Evolutionary conservation across 2,797 vertebrate genomes (phyloP).

Genomic region (Trachops cirrhosus): DNA sequence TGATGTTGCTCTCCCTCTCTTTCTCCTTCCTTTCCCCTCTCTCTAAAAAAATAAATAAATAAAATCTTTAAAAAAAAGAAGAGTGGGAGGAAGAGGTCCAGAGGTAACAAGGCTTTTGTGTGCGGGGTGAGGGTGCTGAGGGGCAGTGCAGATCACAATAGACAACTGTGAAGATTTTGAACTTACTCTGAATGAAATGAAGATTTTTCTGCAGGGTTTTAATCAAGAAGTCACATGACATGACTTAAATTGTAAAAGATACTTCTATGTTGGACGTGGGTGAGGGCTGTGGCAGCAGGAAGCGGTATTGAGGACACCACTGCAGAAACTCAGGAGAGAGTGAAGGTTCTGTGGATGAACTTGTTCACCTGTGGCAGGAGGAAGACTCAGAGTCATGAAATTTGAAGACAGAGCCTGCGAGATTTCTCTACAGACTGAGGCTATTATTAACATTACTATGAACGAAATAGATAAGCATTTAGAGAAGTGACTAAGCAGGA

Average conservation of each 20-base stretch:
- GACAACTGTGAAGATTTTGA: background rate
- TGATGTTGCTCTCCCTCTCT: too few relatives aligned
- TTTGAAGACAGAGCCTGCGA: background rate
- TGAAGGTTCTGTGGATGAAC: fast-evolving
- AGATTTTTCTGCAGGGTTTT: background rate
- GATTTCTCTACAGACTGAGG: background rate
- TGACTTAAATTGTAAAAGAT: background rate
- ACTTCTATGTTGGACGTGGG: background rate
- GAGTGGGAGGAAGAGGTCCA: background rate
- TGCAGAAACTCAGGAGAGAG: too few relatives aligned
- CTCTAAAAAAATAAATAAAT: too few relatives aligned
- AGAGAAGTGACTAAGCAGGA: background rate
- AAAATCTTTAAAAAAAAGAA: too few relatives aligned
- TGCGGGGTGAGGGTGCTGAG: too few relatives aligned
- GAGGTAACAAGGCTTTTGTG: too few relatives aligned
- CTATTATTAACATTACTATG: background rate
- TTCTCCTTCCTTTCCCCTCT: too few relatives aligned
- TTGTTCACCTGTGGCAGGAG: fast-evolving
- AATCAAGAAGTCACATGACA: background rate
- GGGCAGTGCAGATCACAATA: fast-evolving
- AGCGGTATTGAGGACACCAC: background rate
- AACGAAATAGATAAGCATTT: background rate
- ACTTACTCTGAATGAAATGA: background rate
- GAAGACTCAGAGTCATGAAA: background rate
- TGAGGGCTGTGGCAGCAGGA: background rate